Evolutionary conservation across 2,113 vertebrate species (phyloP).

Genomic region (Calidris pugnax): DNA sequence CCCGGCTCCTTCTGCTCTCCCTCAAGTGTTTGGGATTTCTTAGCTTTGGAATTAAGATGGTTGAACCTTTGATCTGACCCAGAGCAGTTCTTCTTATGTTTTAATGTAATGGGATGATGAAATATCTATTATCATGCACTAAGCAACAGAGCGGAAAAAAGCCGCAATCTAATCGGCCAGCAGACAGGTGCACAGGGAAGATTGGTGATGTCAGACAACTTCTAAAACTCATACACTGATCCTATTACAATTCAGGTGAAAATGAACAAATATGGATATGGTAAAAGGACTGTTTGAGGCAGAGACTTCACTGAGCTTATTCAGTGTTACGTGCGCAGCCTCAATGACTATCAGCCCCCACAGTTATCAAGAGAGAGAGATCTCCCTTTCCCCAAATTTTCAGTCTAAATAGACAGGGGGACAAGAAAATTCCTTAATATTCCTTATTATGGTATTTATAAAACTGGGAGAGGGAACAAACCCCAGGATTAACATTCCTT

Average conservation of each 20-base stretch:
- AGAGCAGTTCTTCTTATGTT: neutral
- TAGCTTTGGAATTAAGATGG: neutral
- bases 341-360: neutral
- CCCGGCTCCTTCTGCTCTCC: neutral
- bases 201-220: conserved; percentile 16
- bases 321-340: neutral
- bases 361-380: neutral
- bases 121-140: neutral
- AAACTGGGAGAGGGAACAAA: neutral
- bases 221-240: conserved; percentile 35
- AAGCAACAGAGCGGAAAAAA: neutral
- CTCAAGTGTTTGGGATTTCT: neutral
- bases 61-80: neutral
- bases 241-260: conserved; percentile 49
- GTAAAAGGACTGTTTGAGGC: neutral
- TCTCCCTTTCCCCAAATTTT: neutral
- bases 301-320: neutral
- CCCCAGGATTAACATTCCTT: neutral
- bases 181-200: conserved; percentile 16
- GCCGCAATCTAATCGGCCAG: neutral
- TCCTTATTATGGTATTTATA: neutral
- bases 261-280: conserved; percentile 39
- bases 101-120: conserved; percentile 13
- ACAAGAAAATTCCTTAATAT: neutral
- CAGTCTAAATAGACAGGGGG: neutral